These are phyloP conservation scores for Zootoca vivipara DNA, from an alignment of 2,113 vertebrate species.

Conservation along the genomic window DNA sequence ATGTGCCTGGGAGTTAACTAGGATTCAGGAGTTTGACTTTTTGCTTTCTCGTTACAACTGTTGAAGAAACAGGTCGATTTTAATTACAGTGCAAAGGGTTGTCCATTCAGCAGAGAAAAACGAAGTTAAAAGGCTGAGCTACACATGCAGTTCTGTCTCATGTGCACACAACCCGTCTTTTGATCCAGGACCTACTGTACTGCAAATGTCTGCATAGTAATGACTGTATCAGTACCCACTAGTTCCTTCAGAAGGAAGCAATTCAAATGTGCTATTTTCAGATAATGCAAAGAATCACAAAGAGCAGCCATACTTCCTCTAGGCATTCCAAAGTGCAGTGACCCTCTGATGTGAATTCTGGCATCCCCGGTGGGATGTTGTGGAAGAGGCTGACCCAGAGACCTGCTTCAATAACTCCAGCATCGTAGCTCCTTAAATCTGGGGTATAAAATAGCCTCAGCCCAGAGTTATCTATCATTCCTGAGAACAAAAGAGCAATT, in stretches of 20 bases:
- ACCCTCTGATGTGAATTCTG: constrained; percentile 85
- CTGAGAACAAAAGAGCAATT: constrained; percentile 70
- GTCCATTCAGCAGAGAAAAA: neutral
- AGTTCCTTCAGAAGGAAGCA: constrained; percentile 23
- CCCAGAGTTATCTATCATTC: constrained; percentile 86
- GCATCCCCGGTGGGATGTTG: constrained; percentile 87
- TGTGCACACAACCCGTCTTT: neutral
- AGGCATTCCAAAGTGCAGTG: constrained; percentile 89
- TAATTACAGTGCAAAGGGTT: neutral
- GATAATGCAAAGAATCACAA: constrained; percentile 11
- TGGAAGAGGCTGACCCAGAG: constrained; percentile 92
- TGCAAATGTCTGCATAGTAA: neutral
- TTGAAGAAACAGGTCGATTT: neutral
- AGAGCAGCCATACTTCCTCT: constrained; percentile 77
- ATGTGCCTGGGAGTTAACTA: neutral
- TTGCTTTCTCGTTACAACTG: neutral
- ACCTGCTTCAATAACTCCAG: constrained; percentile 87
- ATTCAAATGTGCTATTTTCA: constrained; percentile 12
- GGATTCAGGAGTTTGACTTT: neutral
- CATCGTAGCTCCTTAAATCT: constrained; percentile 81
- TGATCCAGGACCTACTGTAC: neutral
- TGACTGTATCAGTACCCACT: neutral
- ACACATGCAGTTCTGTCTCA: neutral
- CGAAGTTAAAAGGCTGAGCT: neutral
- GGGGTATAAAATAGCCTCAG: constrained; percentile 83